Evolutionary conservation across 2,888 invertebrate species (phyloP).

Genomic region (Cheilosia vulpina): DNA sequence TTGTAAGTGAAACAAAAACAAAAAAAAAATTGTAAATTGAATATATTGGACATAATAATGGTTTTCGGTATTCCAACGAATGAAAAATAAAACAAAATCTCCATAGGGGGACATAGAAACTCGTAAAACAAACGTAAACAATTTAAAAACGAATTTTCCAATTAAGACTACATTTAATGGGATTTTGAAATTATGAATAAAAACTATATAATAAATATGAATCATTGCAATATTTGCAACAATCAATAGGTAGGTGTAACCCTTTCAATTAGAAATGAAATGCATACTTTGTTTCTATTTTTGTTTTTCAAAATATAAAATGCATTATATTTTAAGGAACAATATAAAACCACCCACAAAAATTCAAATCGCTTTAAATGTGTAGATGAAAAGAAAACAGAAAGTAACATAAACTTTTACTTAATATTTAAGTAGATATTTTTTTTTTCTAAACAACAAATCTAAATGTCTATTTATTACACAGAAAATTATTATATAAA

Average conservation of each 20-base stretch:
- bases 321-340: conserved; percentile 32
- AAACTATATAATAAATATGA: conserved; percentile 19
- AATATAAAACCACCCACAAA: conserved; percentile 69
- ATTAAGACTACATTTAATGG: conserved; percentile 23
- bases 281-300: background rate
- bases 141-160: conserved; percentile 30
- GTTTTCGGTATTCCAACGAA: conserved; percentile 75
- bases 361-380: conserved; percentile 75
- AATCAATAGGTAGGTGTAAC: conserved; percentile 48
- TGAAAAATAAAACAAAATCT: conserved; percentile 29
- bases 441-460: conserved; percentile 63
- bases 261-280: conserved; percentile 5
- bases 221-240: conserved; percentile 69
- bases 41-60: conserved; percentile 61
- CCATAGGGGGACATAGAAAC: conserved; percentile 31
- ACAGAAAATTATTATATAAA: conserved; percentile 57
- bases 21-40: conserved; percentile 61
- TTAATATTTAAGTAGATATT: conserved; percentile 74
- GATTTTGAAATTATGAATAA: conserved; percentile 23
- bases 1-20: conserved; percentile 56
- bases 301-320: conserved; percentile 32
- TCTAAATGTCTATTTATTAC: conserved; percentile 75
- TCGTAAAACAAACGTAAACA: background rate
- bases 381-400: conserved; percentile 57
- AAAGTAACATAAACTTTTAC: conserved; percentile 40